Conservation (phyloP, 2,113 vertebrate genomes). For the Elephantulus edwardii region DNA sequence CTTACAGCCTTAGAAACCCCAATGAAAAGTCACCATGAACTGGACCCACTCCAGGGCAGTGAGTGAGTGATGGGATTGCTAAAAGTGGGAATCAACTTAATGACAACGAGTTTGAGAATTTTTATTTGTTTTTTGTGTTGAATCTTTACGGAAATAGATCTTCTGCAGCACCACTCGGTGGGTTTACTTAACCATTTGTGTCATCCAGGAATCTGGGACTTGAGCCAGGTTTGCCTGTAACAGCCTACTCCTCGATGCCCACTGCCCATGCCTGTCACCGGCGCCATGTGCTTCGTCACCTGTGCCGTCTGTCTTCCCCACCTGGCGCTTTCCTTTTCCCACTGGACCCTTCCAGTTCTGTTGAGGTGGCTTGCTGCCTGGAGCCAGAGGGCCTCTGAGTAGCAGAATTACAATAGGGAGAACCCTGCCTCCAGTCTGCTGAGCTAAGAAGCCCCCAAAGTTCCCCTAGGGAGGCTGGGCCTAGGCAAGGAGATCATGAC, state of each 20-base stretch:
- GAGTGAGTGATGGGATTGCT: too few relatives aligned
- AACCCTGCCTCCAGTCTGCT: background rate
- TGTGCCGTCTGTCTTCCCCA: background rate
- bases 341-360: background rate
- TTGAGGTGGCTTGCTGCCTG: background rate
- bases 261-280: rapidly evolving
- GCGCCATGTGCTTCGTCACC: background rate
- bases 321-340: too few relatives aligned
- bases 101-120: background rate
- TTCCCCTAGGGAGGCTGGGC: background rate
- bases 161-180: background rate
- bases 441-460: background rate
- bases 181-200: background rate
- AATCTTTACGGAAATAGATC: background rate
- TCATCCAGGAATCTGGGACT: background rate
- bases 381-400: background rate
- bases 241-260: background rate
- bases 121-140: background rate
- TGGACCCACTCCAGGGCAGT: too few relatives aligned
- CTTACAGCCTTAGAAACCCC: too few relatives aligned
- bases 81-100: background rate
- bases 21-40: too few relatives aligned
- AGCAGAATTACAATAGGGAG: background rate
- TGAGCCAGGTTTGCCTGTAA: background rate
- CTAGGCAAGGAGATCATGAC: background rate